Conservation (phyloP, 2,113 vertebrate species). For the Rhizomys pruinosus region DNA sequence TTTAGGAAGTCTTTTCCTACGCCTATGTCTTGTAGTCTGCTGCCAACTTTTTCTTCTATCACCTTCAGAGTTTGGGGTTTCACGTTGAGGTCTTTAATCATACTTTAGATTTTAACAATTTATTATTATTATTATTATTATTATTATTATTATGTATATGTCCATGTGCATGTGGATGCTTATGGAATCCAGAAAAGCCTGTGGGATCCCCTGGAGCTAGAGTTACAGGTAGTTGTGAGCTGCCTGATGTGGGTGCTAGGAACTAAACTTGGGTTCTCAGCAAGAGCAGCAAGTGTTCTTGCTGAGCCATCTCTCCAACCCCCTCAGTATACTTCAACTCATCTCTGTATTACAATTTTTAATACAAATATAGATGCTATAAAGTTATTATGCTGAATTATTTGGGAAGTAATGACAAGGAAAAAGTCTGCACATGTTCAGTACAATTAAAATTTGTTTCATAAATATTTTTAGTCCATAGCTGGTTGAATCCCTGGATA, state of each 20-base stretch:
- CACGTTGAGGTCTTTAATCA: too few relatives aligned
- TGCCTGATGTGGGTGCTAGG: background rate
- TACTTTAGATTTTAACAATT: too few relatives aligned
- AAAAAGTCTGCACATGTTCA: background rate
- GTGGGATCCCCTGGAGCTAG: too few relatives aligned
- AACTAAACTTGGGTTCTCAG: background rate
- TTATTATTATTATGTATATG: background rate
- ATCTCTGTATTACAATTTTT: background rate
- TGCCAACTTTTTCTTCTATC: too few relatives aligned
- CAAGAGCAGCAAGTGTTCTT: background rate
- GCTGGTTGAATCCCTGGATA: background rate
- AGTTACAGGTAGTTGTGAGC: background rate
- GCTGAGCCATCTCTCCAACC: background rate
- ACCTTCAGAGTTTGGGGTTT: too few relatives aligned
- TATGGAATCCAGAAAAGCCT: background rate
- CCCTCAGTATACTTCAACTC: background rate
- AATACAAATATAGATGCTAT: background rate
- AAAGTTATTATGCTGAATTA: background rate
- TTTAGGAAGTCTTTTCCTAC: too few relatives aligned
- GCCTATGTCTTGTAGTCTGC: too few relatives aligned
- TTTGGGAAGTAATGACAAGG: background rate
- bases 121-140: too few relatives aligned
- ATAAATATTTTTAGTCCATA: background rate
- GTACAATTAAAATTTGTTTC: background rate
- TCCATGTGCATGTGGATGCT: background rate